Evolutionary conservation across 1,140 invertebrate species (phyloP).

Genomic region (Pogonognathellus flavescens): DNA sequence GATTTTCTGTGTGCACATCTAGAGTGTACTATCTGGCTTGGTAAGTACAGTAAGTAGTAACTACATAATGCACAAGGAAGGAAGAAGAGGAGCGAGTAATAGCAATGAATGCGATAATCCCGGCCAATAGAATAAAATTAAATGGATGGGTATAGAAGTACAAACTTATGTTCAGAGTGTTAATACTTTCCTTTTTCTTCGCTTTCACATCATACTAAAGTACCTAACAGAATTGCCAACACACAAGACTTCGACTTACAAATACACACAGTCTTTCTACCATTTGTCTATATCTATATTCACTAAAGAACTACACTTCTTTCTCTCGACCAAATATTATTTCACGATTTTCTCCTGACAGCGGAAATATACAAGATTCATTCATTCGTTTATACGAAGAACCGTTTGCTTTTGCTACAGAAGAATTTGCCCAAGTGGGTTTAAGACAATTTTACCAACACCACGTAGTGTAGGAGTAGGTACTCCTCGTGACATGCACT

Average conservation of each 20-base stretch:
- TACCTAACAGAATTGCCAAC: not conserved
- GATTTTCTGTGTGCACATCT: not conserved
- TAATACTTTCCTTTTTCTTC: slow-evolving; percentile 35
- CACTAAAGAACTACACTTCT: not conserved
- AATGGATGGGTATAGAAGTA: slow-evolving; percentile 29
- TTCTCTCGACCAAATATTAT: slow-evolving; percentile 41
- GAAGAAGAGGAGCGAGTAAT: not conserved
- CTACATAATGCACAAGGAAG: not conserved
- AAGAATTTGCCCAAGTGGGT: not conserved
- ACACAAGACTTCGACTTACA: not conserved
- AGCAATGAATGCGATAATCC: slow-evolving; percentile 45
- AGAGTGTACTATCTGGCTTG: not conserved
- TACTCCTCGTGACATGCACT: not conserved
- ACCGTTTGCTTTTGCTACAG: not conserved
- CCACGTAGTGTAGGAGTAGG: too few species aligned
- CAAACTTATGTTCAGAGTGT: slow-evolving; percentile 33
- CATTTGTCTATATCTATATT: not conserved
- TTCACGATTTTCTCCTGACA: slow-evolving; percentile 42
- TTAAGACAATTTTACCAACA: slow-evolving; percentile 37
- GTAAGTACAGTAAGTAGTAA: not conserved
- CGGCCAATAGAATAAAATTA: slow-evolving; percentile 38
- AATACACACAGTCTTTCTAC: not conserved
- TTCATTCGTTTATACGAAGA: not conserved
- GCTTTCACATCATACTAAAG: not conserved
- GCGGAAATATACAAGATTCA: slow-evolving; percentile 35